Base-by-base conservation (phyloP, 53 echinoderm and acorn worm genomes). In the Holothuria scabra region DNA sequence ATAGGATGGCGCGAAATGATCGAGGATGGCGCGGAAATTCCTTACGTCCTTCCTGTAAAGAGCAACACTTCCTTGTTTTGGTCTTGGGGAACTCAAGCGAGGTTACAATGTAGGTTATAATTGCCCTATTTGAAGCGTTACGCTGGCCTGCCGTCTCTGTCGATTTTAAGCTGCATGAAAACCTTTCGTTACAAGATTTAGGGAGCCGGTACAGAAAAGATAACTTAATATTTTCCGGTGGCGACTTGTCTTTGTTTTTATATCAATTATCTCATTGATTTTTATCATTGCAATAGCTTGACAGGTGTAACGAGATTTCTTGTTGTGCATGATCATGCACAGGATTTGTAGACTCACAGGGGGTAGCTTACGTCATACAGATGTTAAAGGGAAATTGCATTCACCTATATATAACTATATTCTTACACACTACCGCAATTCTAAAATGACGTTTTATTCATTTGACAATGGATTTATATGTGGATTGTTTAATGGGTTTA, bases 61-160 rank as follows among this genome's bases (percentile, higher is more conserved):
- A 35, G 19, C 35, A 35, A 69, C 21, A 44, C 37, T 69, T 69
- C 69, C 69, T 69, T 69, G 69, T 69, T 69, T 69, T 69, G 69
- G 69, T 69, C 20, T 32, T 69, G 69, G 38, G 69, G 28, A 46
- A 71, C 35, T 71, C 71, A 71, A 71, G 46, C 41, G 71, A 44
- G 71, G 71, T 71, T 71, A 13, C 46, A 46, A 71, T 46, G 48
- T 71, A 44, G 71, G 71, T 71, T 71, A 71, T 71, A 71, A 71
- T 71, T 71, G 48, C 49, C 46, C 48, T 33, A 46, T 44, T 21
- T 9, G 25, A 71, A 21, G 44, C 71, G 44, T 28, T 52, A 64
- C 64, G 64, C 23, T 22, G 71, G 21, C 46, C 20, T 46, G 48
- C 46, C 48, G 44, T 71, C 44, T 44, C 48, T 71, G 46, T 71